phyloP scores from a whole-genome alignment of 2,888 invertebrate genomes.

The Lottia gigantea region DNA sequence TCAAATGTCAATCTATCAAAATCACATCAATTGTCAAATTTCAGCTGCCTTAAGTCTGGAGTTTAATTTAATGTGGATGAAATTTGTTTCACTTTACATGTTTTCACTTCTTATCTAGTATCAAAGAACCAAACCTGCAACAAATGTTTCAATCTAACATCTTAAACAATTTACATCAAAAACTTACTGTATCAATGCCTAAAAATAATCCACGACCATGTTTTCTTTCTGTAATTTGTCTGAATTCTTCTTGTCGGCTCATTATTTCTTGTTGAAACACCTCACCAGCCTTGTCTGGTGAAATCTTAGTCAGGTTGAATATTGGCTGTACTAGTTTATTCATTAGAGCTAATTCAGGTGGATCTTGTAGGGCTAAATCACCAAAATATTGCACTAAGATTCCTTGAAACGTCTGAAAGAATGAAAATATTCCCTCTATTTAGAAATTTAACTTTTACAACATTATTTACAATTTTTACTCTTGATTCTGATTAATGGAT shows the following conservation, averaged over 20 bases:
- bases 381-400: conserved; percentile 83
- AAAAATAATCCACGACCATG: conserved; percentile 68
- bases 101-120: no score
- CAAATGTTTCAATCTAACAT: no score
- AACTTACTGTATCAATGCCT: conserved; percentile 61
- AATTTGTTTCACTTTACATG: no score
- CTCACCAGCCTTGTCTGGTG: conserved; percentile 77
- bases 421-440: not conserved
- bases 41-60: no score
- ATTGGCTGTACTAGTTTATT: conserved; percentile 70
- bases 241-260: conserved; percentile 62
- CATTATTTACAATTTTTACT: no score
- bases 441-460: no score
- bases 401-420: conserved; percentile 75
- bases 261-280: conserved; percentile 78
- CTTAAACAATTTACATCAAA: not conserved
- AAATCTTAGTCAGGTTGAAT: conserved; percentile 79
- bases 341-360: conserved; percentile 49
- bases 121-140: no score
- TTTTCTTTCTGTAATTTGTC: conserved; percentile 43
- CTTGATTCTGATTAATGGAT: no score
- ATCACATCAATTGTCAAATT: no score
- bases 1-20: no score
- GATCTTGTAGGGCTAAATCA: conserved; percentile 72
- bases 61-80: no score